Conservation (phyloP, 2,888 invertebrate species). For the Ornithoptera alexandrae region DNA sequence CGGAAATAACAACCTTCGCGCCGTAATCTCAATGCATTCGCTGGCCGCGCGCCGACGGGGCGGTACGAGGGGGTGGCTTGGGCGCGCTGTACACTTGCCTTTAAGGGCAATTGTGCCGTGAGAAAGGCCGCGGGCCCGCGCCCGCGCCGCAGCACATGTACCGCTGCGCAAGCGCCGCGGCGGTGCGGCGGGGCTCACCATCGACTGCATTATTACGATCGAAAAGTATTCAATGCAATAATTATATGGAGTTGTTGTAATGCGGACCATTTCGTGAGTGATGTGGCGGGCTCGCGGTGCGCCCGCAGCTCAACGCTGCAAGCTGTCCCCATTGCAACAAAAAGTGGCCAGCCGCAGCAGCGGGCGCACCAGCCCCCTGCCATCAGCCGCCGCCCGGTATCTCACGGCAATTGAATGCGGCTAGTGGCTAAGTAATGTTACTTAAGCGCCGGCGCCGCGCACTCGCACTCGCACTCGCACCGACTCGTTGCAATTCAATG, state of each 20-base stretch:
- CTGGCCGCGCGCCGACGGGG: constrained; percentile 30
- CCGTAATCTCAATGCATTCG: constrained; percentile 11
- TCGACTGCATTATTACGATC: too few relatives aligned
- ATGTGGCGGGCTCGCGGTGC: constrained; percentile 35
- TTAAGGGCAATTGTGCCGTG: constrained; percentile 73
- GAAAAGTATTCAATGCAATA: too few relatives aligned
- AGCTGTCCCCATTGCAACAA: too few relatives aligned
- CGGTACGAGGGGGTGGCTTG: constrained; percentile 34
- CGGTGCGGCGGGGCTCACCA: too few relatives aligned
- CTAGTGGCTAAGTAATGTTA: background rate
- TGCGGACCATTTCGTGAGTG: too few relatives aligned
- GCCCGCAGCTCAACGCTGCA: constrained; percentile 38
- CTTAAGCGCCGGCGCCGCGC: background rate
- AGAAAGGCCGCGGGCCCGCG: constrained; percentile 48
- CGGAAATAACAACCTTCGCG: constrained; percentile 8
- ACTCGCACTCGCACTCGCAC: background rate
- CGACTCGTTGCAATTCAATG: background rate
- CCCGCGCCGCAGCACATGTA: too few relatives aligned
- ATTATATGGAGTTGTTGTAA: too few relatives aligned
- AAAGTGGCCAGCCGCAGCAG: too few relatives aligned
- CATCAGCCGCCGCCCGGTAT: background rate
- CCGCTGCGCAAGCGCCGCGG: too few relatives aligned
- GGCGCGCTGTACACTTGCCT: constrained; percentile 36
- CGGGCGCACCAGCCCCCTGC: too few relatives aligned
- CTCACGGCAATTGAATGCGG: background rate